Percentiles rank a stretch among this genome's conserved stretches.
phyloP scores from a whole-genome alignment of 1,140 invertebrate genomes.

The Heliconius hermathena region DNA sequence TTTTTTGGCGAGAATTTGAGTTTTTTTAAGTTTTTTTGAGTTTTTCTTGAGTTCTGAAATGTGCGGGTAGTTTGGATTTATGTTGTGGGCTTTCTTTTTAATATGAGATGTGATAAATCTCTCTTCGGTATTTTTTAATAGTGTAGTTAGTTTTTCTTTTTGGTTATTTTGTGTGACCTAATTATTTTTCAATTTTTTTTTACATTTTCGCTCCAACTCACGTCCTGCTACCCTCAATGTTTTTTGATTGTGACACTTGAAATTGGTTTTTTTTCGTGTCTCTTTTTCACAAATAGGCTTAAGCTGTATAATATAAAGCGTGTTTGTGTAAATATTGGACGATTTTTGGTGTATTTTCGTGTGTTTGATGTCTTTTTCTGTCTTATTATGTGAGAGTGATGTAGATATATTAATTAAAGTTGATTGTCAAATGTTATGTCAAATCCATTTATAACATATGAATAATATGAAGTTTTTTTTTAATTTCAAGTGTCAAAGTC shows the following conservation, averaged over 20 bases:
- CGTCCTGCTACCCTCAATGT: not conserved
- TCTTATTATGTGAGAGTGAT: not conserved
- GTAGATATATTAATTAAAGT: not conserved
- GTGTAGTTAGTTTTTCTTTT: not conserved
- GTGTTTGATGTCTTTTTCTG: not conserved
- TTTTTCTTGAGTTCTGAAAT: not conserved
- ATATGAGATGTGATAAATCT: not conserved
- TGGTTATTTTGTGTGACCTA: not conserved
- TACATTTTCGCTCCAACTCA: not conserved
- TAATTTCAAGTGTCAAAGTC: slow-evolving; percentile 9
- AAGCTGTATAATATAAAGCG: not conserved
- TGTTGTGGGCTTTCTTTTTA: not conserved
- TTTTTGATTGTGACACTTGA: slow-evolving; percentile 7
- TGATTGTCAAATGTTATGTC: too few species aligned
- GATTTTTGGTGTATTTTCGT: not conserved
- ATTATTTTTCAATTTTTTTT: not conserved
- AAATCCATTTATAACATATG: not conserved
- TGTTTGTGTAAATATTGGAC: not conserved
- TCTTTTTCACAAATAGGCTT: not conserved
- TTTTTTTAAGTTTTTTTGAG: slow-evolving; percentile 16
- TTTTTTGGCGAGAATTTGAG: slow-evolving; percentile 11
- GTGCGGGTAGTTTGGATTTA: slow-evolving; percentile 25
- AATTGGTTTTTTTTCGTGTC: not conserved
- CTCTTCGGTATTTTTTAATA: not conserved
- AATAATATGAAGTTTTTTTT: not conserved